Base-by-base conservation (phyloP, 92 coral and sea anemone genomes). In the Heliopora coerulea region DNA sequence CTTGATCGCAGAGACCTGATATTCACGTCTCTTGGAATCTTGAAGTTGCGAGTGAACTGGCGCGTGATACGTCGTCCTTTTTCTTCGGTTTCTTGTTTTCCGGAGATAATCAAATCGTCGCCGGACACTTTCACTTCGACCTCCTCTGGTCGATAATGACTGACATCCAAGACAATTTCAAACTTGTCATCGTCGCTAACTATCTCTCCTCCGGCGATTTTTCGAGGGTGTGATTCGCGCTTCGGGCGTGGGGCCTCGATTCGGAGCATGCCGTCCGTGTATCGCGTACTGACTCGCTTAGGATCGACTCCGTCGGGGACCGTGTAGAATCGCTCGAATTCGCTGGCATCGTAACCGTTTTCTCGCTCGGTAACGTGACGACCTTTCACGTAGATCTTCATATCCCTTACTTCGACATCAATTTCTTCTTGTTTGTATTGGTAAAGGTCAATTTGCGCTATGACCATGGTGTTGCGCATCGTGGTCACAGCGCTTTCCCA, bases 21-120 rank as follows among this genome's bases (percentile, higher is more conserved):
- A 50, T 87, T 88, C 21, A 95, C 96, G 32, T 95, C 99, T 42
- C 88, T 86, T 15, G 99, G 99, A 58, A 95, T 65, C 64, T 88
- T 88, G 78, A 95, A 95, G 56, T 95, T 96, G 3, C 99, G 87
- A 54, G 89, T 91, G 52, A 95, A 95, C 46, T 91, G 90, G 6
- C 88, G 89, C 23, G 90, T 81, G 24, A 87, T 83, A 32, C 83
- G 73, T 18, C 84, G 81, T 3, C 99, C 95, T 1, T 89, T 89
- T 21, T 79, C 91, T 46, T 88, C 86, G 9, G 86, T 77, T 80
- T 95, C 96, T 29, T 73, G 86, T 52, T 81, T 80, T 12, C 96
- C 99, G 41, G 73, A 76, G 48, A 95, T 40, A 34, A 70, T 70
- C 50, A 70, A 52, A 33, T 70, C 77, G 24, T 70, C 77, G 31